Evolutionary conservation across 2,888 invertebrate species (phyloP).

Genomic region (Tiphia femorata): DNA sequence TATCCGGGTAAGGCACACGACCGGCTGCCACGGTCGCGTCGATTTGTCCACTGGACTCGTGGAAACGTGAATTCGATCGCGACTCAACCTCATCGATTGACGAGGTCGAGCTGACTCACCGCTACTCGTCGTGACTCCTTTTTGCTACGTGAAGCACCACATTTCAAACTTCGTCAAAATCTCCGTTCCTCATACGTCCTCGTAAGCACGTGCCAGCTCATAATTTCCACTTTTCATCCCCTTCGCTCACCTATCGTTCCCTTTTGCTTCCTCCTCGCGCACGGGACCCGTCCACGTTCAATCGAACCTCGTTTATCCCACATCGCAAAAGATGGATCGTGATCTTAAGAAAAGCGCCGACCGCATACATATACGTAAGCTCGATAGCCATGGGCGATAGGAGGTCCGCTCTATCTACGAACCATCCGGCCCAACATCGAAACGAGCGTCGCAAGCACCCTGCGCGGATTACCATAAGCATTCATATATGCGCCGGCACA

Average conservation of each 20-base stretch:
- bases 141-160: conserved; percentile 18
- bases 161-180: too few relatives aligned
- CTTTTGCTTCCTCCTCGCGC: too few relatives aligned
- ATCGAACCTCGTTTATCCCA: too few relatives aligned
- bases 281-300: too few relatives aligned
- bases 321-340: too few relatives aligned
- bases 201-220: too few relatives aligned
- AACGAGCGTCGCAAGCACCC: conserved; percentile 62
- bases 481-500: conserved; percentile 65
- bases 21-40: conserved; percentile 23
- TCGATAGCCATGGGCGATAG: conserved; percentile 54
- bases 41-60: not conserved
- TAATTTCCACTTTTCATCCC: too few relatives aligned
- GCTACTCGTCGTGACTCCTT: too few relatives aligned
- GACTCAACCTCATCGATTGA: conserved; percentile 46
- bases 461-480: conserved; percentile 64
- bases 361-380: conserved; percentile 39
- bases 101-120: conserved; percentile 48
- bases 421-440: conserved; percentile 50
- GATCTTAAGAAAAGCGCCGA: conserved; percentile 22
- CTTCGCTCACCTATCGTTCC: too few relatives aligned
- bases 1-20: conserved; percentile 33
- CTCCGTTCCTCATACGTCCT: too few relatives aligned
- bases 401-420: conserved; percentile 49
- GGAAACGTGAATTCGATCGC: conserved; percentile 27